Base-by-base conservation (phyloP, 1,140 invertebrate genomes). In the Orussus abietinus region DNA sequence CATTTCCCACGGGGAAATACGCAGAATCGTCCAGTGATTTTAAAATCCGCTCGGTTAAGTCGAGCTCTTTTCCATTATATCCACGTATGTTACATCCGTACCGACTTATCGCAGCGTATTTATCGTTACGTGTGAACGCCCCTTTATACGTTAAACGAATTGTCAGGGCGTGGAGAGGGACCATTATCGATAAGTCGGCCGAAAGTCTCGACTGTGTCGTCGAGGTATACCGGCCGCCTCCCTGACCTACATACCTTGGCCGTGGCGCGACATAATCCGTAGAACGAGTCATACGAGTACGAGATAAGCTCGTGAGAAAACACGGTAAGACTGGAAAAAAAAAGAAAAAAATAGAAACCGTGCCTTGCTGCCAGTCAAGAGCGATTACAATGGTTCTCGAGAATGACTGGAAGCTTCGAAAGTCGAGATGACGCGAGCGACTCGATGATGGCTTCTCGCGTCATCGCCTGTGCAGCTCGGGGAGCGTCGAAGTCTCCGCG, bases 231-330 rank as follows among this genome's bases (percentile, higher is more conserved):
- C 62, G 57, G 58, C 55, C 55, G 64, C 54, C 59, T 63, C 61
- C 57, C 51, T 67, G 64, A 67, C 62, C 64, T 42, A 67, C 64
- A 67, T 67, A 67, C 59, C 62, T 53, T 51, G 51, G 52, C 51
- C 57, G 45, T 54, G 53, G 47, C 47, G 41, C 49, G 38, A 53
- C 33, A 42, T 47, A 46, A 50, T 35, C 36, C 49, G 38, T 50
- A 46, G 19, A n/a, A n/a, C n/a, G n/a, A n/a, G n/a, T n/a, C n/a
- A n/a, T n/a, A n/a, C n/a, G n/a, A n/a, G n/a, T n/a, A n/a, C n/a
- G n/a, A n/a, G n/a, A n/a, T n/a, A n/a, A n/a, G n/a, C n/a, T n/a
- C n/a, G 39, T 44, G 37, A 49, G 37, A 17, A 40, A 17, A 28
- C 19, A 49, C 41, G 3, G 15, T 35, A 25, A 36, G n/a, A 10